A percentile compares a stretch with the other conserved stretches of the same genome.
Conservation (phyloP, 1,140 invertebrate species). For the Diorhabda sublineata region DNA sequence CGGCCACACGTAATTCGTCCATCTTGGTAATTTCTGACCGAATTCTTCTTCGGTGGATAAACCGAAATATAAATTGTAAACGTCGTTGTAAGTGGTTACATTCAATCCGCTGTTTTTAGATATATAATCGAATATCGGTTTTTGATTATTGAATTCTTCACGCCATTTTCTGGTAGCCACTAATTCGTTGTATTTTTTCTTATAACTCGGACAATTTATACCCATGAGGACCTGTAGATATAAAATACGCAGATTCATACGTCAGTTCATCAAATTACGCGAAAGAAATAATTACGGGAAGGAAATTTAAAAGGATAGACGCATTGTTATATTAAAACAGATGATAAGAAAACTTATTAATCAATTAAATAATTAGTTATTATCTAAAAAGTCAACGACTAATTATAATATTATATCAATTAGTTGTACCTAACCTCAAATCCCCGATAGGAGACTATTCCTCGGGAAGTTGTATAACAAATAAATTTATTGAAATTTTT, state of each 20-base stretch:
- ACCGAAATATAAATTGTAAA: conserved; percentile 31
- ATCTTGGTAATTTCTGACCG: conserved; percentile 56
- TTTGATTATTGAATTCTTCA: conserved; percentile 18
- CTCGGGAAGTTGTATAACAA: no score
- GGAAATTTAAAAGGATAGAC: no score
- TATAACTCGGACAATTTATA: conserved; percentile 25
- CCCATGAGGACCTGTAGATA: conserved; percentile 35
- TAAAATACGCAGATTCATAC: background rate
- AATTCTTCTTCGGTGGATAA: conserved; percentile 47
- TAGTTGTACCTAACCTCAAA: no score
- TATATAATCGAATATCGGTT: conserved; percentile 25
- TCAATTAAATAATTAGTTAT: no score
- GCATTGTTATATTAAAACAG: no score
- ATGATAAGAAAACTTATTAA: no score
- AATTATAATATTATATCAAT: no score
- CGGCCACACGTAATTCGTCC: conserved; percentile 58
- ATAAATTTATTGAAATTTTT: no score
- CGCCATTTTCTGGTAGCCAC: conserved; percentile 13
- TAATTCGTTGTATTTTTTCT: conserved; percentile 18
- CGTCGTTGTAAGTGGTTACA: conserved; percentile 20
- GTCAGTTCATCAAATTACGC: no score
- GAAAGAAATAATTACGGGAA: no score
- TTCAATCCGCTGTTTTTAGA: conserved; percentile 28
- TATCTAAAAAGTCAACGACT: no score
- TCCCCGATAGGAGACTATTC: no score